A percentile compares a stretch with the other conserved stretches of the same genome.
These are phyloP conservation scores for Dichetophora obliterata DNA, from an alignment of 2,888 invertebrate species.

Conservation along the genomic window DNA sequence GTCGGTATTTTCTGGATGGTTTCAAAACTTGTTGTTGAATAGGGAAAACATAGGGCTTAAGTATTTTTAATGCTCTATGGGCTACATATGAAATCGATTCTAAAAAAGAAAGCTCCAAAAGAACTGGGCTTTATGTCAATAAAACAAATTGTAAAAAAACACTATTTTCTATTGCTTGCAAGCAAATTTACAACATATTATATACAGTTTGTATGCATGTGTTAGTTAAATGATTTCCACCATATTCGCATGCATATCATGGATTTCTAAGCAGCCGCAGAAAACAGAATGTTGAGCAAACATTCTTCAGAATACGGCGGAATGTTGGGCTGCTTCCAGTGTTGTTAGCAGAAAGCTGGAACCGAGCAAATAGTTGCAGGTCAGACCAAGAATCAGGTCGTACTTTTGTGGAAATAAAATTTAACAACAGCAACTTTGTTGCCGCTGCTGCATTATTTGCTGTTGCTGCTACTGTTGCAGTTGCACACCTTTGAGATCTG, in stretches of 20 bases:
- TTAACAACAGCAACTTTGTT: conserved; percentile 21
- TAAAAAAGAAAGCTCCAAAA: too few relatives aligned
- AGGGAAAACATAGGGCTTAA: too few relatives aligned
- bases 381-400: conserved; percentile 17
- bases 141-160: too few relatives aligned
- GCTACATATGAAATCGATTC: too few relatives aligned
- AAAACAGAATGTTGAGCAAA: conserved; percentile 32
- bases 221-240: neutral
- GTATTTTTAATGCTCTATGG: too few relatives aligned
- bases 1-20: too few relatives aligned
- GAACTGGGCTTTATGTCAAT: too few relatives aligned
- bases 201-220: neutral
- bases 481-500: conserved; percentile 34
- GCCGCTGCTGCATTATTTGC: conserved; percentile 1
- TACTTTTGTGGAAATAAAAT: conserved; percentile 34
- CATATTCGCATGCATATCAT: conserved; percentile 23
- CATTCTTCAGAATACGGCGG: conserved; percentile 30
- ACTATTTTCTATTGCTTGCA: too few relatives aligned
- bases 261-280: conserved; percentile 32
- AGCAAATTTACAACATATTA: too few relatives aligned
- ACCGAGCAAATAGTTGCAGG: conserved; percentile 23
- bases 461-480: conserved; percentile 11
- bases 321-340: neutral
- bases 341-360: neutral
- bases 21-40: too few relatives aligned